Evolutionary conservation across 2,797 vertebrate species (phyloP), one percentile per base, ranked within the genome.

Genomic region (Hoplostethus mediterraneus): DNA sequence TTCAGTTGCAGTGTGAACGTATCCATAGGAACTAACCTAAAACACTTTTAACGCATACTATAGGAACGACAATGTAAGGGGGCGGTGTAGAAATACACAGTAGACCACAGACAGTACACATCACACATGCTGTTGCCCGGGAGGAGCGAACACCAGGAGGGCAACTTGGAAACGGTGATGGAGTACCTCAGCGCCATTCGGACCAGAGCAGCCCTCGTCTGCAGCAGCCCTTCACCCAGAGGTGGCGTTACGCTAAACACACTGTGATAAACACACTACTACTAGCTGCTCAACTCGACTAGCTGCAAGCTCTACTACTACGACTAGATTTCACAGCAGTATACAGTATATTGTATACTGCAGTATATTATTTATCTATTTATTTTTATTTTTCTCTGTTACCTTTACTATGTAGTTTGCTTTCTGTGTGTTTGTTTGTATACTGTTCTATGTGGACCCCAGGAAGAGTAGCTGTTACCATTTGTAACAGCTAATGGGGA

Each of bases 1-100:
- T 72, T 67, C n/a, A 61, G 25, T 45, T 66, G 47, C 38, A 74
- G 68, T 60, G 28, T 33, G 38, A 59, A 28, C 49, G 47, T 25
- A 52, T 52, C 38, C 12, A 40, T 21, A 28, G 67, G 51, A 51
- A 17, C 48, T 21, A 21, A 21, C 21, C 21, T 21, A 21, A 21
- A 21, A 76, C 31, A 38, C 38, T 51, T 51, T 67, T 49, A 60
- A 30, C 44, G 57, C 42, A 59, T 10, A 49, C 61, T 48, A 58
- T 6, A 38, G 42, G 57, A n/a, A 66, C 38, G 40, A 47, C 30
- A 25, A 10, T 47, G 6, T 13, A 33, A 44, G 40, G 11, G 33
- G 11, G 12, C 40, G 12, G 9, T 9, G 9, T 9, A 12, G 1
- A 21, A 3, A 10, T 44, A 13, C 11, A 12, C 40, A 33, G 4